Evolutionary conservation across 2,888 invertebrate species (phyloP).

Genomic region (Embidobia sp.): DNA sequence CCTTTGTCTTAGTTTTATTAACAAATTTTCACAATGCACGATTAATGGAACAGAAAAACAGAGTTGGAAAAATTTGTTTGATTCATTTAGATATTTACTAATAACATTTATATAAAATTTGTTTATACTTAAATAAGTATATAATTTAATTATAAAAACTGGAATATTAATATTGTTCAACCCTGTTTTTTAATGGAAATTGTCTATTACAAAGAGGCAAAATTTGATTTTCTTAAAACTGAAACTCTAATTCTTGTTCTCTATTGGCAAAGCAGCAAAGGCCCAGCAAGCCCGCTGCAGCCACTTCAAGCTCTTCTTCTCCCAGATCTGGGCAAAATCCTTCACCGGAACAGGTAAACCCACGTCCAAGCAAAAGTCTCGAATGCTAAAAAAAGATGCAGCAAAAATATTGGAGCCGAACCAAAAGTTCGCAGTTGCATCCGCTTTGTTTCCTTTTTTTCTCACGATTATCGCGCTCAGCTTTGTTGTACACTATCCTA

Average conservation of each 20-base stretch:
- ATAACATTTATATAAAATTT: no score
- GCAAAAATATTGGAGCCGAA: background rate
- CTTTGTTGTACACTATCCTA: conserved; percentile 61
- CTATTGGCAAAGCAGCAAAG: conserved; percentile 82
- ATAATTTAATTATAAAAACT: no score
- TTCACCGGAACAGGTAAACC: conserved; percentile 84
- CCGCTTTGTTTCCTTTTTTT: conserved; percentile 18
- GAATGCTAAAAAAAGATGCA: conserved; percentile 67
- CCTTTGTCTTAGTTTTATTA: conserved; percentile 48
- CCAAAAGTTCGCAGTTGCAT: conserved; percentile 16
- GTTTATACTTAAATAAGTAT: no score
- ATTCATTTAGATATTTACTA: no score
- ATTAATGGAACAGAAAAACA: conserved; percentile 34
- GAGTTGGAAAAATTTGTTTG: background rate
- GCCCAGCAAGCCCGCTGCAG: conserved; percentile 83
- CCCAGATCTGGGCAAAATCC: conserved; percentile 83
- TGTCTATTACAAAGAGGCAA: conserved; percentile 14
- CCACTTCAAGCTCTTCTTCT: conserved; percentile 82
- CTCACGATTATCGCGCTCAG: conserved; percentile 67
- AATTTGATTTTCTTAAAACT: conserved; percentile 65
- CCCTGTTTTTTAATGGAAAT: conserved; percentile 9
- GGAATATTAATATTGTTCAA: no score
- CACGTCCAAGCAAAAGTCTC: conserved; percentile 69
- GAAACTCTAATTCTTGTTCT: conserved; percentile 79
- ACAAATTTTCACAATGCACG: conserved; percentile 56